A percentile compares a stretch with the other conserved stretches of the same genome.
Conservation (phyloP, 2,888 invertebrate genomes). For the Xylota sylvarum region DNA sequence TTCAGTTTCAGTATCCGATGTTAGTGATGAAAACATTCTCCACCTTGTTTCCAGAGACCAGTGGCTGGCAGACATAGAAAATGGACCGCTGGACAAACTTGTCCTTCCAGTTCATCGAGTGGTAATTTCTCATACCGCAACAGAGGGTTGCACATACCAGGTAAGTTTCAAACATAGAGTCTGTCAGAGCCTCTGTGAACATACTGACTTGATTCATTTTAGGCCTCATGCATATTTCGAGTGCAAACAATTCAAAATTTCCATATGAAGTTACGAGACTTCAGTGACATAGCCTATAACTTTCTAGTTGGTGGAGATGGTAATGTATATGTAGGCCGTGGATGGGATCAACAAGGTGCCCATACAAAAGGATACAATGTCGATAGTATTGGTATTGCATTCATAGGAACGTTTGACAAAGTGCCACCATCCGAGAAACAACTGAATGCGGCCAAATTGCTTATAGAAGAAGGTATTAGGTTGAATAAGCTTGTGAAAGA, state of each 20-base stretch:
- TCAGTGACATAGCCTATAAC: slow-evolving; percentile 91
- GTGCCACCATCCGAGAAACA: slow-evolving; percentile 86
- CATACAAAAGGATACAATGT: slow-evolving; percentile 89
- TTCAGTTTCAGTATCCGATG: slow-evolving; percentile 68
- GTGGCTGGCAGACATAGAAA: slow-evolving; percentile 89
- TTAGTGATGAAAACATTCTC: slow-evolving; percentile 83
- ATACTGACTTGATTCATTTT: slow-evolving; percentile 44
- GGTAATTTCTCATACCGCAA: slow-evolving; percentile 89
- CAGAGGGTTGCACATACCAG: slow-evolving; percentile 87
- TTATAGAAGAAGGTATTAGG: slow-evolving; percentile 88
- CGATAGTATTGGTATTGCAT: slow-evolving; percentile 89
- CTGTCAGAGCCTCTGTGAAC: background rate
- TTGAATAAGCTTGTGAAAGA: slow-evolving; percentile 87
- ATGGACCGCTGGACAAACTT: slow-evolving; percentile 82
- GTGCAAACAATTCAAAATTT: slow-evolving; percentile 86
- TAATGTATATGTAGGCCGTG: slow-evolving; percentile 89
- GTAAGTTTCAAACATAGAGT: slow-evolving; percentile 80
- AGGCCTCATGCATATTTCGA: slow-evolving; percentile 87
- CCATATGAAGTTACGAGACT: slow-evolving; percentile 88
- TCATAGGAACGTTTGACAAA: slow-evolving; percentile 89
- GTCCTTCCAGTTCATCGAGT: slow-evolving; percentile 86
- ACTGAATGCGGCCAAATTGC: slow-evolving; percentile 87
- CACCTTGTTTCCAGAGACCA: slow-evolving; percentile 87
- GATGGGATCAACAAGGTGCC: slow-evolving; percentile 90
- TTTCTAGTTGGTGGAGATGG: slow-evolving; percentile 93